Conservation (phyloP, 1,140 invertebrate genomes). For the Eubasilissa regina region DNA sequence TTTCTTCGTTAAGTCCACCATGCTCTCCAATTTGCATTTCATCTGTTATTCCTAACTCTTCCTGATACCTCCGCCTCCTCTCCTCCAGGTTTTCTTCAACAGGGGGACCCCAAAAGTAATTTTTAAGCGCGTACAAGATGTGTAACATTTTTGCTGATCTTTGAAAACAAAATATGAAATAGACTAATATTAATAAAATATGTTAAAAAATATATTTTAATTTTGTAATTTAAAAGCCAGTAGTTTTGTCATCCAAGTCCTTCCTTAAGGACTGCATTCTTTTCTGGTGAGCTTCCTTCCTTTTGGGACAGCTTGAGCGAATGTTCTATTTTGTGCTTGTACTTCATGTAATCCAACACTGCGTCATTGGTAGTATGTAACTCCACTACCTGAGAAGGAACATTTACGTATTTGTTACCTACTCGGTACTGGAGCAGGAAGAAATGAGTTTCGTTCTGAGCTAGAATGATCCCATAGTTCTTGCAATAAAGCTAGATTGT, state of each 20-base stretch:
- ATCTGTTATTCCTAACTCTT: neutral
- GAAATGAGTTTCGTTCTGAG: too few relatives aligned
- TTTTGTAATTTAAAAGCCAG: conserved; percentile 21
- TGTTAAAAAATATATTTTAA: neutral
- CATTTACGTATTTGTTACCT: neutral
- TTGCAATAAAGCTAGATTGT: too few relatives aligned
- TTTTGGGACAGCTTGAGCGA: conserved; percentile 54
- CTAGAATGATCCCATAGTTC: too few relatives aligned
- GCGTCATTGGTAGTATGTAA: neutral
- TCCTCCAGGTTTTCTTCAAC: conserved; percentile 1
- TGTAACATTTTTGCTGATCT: conserved; percentile 4
- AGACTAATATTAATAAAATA: neutral
- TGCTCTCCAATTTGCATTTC: neutral
- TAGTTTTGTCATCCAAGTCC: conserved; percentile 72
- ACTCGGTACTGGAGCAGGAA: too few relatives aligned
- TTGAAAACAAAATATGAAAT: neutral
- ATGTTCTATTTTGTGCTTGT: conserved; percentile 56
- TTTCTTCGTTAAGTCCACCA: neutral
- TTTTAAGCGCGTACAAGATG: conserved; percentile 4
- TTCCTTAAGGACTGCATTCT: conserved; percentile 77
- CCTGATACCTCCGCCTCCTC: neutral
- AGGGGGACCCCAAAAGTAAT: neutral
- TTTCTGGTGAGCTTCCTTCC: conserved; percentile 74
- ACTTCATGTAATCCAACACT: conserved; percentile 52
- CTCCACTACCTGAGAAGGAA: conserved; percentile 12